Evolutionary conservation across 2,113 vertebrate species (phyloP), one percentile per base, ranked within the genome.

Genomic region (Gopherus flavomarginatus): DNA sequence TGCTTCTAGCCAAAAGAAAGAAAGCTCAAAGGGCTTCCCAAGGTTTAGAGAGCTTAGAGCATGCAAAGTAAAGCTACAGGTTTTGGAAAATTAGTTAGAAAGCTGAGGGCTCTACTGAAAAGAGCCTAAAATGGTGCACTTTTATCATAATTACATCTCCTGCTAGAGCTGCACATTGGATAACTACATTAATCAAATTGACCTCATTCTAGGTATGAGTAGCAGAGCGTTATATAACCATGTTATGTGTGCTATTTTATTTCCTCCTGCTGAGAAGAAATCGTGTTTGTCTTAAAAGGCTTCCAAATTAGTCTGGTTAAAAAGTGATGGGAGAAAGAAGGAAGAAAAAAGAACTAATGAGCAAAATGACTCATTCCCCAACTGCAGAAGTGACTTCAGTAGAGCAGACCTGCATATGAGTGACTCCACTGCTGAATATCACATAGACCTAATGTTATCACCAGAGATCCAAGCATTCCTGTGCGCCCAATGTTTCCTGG

Each of bases 171-270:
- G 94, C 94, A 96, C 97, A 92, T 65, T 93, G 97, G 93, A 97
- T 95, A 97, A 98, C 97, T 95, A 92, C 86, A 97, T 95, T 96
- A 96, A 97, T 97, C 97, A 97, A 97, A 96, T 92, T 90, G 95
- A 91, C 97, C 97, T 94, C 44, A 79, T 94, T 96, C 94, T 93
- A 96, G 86, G 94, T 96, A 90, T 91, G 87, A 69, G 5, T 89
- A 95, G 92, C 96, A 90, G 86, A 65, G 42, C 65, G 83, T 98
- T 97, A 96, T 27, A 57, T 97, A 98, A 98, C 91, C 77, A 35
- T 91, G 94, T 90, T 96, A 94, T 97, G 96, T 92, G 85, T 97
- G 94, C 93, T 96, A 83, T 95, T 97, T 98, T 97, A 96, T 97
- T 98, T 97, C 92, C 79, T 92, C 93, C 93, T 5, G 90, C 90